Evolutionary conservation across 2,113 vertebrate species (phyloP).

Genomic region (Hiodon tergisus): DNA sequence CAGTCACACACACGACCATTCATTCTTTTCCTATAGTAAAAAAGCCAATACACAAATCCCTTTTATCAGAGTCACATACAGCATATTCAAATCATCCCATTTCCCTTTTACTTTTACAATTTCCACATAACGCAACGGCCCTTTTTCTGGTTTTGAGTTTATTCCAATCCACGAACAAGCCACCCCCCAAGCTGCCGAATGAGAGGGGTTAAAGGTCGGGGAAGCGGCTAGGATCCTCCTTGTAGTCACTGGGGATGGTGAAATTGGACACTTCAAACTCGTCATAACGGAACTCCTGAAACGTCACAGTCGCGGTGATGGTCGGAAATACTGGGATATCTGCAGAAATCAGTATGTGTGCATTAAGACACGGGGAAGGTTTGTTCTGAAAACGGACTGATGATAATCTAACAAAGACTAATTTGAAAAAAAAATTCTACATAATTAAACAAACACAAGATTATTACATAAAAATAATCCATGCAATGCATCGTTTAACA

Average conservation of each 20-base stretch:
- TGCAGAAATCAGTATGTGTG: conserved; percentile 34
- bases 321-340: conserved; percentile 95
- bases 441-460: background rate
- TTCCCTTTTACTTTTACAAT: conserved; percentile 15
- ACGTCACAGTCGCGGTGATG: conserved; percentile 97
- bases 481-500: background rate
- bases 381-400: background rate
- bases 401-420: background rate
- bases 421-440: background rate
- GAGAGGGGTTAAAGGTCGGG: conserved; percentile 73
- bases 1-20: too few species aligned
- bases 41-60: too few species aligned
- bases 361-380: background rate
- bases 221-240: conserved; percentile 92
- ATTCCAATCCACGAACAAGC: background rate
- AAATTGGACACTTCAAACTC: conserved; percentile 83
- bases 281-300: conserved; percentile 91
- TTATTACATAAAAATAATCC: too few species aligned
- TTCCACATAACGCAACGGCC: background rate
- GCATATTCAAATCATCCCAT: conserved; percentile 11
- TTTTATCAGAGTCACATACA: conserved; percentile 22
- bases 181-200: background rate
- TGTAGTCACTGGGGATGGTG: conserved; percentile 81
- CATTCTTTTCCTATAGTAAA: too few species aligned
- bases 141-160: conserved; percentile 12